Base-by-base conservation (phyloP, 2,888 invertebrate species). In the Mythimna loreyi region DNA sequence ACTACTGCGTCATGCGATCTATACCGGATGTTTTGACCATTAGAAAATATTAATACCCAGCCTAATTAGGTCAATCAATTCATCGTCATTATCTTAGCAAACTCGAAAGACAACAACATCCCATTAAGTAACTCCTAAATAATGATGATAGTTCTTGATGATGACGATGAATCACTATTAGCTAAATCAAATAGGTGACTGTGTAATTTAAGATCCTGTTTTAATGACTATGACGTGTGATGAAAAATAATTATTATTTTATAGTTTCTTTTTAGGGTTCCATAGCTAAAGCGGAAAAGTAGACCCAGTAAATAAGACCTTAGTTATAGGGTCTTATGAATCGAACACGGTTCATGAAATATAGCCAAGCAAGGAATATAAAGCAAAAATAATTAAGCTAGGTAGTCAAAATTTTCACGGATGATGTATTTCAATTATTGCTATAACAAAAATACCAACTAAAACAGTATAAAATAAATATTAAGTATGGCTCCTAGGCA, bases 1-100 rank as follows among this genome's bases (percentile, higher is more conserved):
- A 40, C 40, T 45, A 45, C 7, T 23, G n/a, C 19, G 11, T 55
- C 55, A 63, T 13, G 19, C 19, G 9, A 30, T 23, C 8, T 8
- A n/a, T 63, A 23, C 52, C 65, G 74, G 74, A 73, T 65, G 74
- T 65, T 40, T 56, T 25, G 45, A 30, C 21, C 6, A 58, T 52
- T 65, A 58, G n/a, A 40, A 57, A 56, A 72, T n/a, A n/a, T 40
- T 49, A 64, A 73, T 64, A 36, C 3, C n/a, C 36, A 47, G n/a
- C 11, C 19, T 65, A 47, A 73, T 73, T 64, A 1, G 74, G 50
- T 53, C 30, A 47, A 64, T 57, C 56, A 9, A 36, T 52, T 23
- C 11, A 69, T 40, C 28, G 52, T 55, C 25, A 60, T 70, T 60
- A 71, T 45, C 28, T 62, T 56, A 11, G 11, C 19, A 30, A 36